Conservation (phyloP, 2,888 invertebrate species). For the Lottia gigantea region DNA sequence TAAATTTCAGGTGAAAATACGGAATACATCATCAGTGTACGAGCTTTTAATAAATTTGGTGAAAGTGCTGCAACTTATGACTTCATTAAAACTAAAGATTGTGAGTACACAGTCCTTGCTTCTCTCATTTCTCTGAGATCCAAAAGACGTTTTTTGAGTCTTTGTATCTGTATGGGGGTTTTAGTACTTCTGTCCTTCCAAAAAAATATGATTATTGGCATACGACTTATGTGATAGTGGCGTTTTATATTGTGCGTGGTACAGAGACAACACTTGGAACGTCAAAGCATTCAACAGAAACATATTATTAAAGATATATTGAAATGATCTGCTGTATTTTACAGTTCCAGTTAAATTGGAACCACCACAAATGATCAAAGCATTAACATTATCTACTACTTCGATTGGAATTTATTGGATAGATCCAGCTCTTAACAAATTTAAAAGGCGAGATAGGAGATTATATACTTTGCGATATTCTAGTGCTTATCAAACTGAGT, state of each 20-base stretch:
- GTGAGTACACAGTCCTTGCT: no score
- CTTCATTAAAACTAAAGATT: conserved; percentile 23
- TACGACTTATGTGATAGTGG: no score
- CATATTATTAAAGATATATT: no score
- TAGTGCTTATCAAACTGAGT: not conserved
- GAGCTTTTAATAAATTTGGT: conserved; percentile 49
- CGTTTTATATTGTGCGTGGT: no score
- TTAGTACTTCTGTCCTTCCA: no score
- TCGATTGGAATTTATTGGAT: conserved; percentile 26
- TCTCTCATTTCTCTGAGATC: no score
- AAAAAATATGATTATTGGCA: no score
- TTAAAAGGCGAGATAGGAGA: conserved; percentile 15
- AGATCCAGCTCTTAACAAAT: conserved; percentile 21
- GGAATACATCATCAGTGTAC: conserved; percentile 47
- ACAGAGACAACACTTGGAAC: no score
- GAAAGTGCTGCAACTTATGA: conserved; percentile 41
- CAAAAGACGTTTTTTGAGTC: no score
- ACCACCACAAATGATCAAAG: conserved; percentile 12
- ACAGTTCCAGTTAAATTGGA: not conserved
- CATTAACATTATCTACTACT: conserved; percentile 20
- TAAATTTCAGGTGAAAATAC: conserved; percentile 41
- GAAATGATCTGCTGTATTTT: not conserved
- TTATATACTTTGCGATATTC: conserved; percentile 16
- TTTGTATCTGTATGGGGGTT: no score
- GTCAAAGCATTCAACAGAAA: no score